Base-by-base conservation (phyloP, 1,140 invertebrate species). In the Musca vetustissima region DNA sequence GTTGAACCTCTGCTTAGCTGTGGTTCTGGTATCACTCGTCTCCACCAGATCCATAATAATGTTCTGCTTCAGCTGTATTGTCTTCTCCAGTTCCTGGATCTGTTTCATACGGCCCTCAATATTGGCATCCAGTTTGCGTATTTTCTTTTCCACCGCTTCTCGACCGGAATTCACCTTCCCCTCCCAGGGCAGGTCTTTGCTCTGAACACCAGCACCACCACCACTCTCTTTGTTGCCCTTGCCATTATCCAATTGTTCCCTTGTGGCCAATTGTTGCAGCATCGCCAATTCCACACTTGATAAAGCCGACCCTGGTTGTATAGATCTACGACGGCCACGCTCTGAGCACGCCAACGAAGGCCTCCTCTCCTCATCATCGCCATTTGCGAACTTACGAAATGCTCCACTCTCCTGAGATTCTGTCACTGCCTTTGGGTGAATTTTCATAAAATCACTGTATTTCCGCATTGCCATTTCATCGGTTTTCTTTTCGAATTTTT, bases 1-100 rank as follows among this genome's bases (percentile, higher is more conserved):
- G 70, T 90, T 87, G 71, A 92, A 89, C 55, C 88, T 86, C 73
- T 90, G 88, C 76, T 92, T 92, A 43, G 90, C 89, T 65, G 84
- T 87, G 47, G 86, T 86, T 68, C 90, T 87, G 48, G 89, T 87
- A 70, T 91, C 88, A 73, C 88, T 86, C 78, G 88, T 88, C 82
- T 92, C 87, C 66, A 90, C 79, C 72, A 95, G 84, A 73, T 93
- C 91, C 72, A 88, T 86, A 64, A 94, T 93, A 25, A 93, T 85
- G 72, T 90, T 90, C 80, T 95, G 90, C 78, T 92, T 91, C n/a
- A 92, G 85, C 74, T 86, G 84, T 53, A 91, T 87, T 1, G 87
- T 89, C 71, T 89, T 86, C 71, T 92, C 88, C 22, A 95, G 83
- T 82, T 95, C 91, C 68, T 89, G 88, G 14, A 94, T 86, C 77